Base-by-base conservation (phyloP, 2,888 invertebrate genomes). In the Busseola fusca region DNA sequence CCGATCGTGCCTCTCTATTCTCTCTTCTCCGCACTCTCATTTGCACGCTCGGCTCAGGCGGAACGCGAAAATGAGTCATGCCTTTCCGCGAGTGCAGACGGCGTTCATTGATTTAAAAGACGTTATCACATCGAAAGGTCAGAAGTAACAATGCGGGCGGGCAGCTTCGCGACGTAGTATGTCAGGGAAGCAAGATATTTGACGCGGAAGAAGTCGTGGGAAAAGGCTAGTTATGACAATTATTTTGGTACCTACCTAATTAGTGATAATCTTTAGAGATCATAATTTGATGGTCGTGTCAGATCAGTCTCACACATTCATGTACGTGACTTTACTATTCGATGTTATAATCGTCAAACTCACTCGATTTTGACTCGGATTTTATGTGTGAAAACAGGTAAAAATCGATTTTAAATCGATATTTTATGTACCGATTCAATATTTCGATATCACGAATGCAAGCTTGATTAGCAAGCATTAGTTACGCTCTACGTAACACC, bases 381-480 rank as follows among this genome's bases (percentile, higher is more conserved):
- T 48, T 54, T 30, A 45, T 25, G 18, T 30, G 14, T 64, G 21
- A 54, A 69, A n/a, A 54, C 30, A 25, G 48, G 40, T 18, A 21
- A 66, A 6, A 63, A 76, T 30, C 45, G 27, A 64, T 68, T 68
- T 45, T 25, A 54, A 65, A 40, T 40, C n/a, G 16, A 1, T 57
- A 18, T 50, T 57, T 56, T 30, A 16, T 57, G 40, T 40, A 62
- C 54, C 64, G 52, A 72, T 72, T n/a, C 30, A 64, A 52, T 52
- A 54, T 64, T 57, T 57, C 45, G n/a, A 71, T 67, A 63, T 52
- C 52, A 71, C 56, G 34, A 64, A 58, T 30, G 58, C 64, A 59
- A 66, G 68, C 42, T 37, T 74, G 52, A 74, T 74, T 58, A 64
- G 25, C 42, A 62, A 42, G 25, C 48, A 70, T 78, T 78, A 67